These are phyloP conservation scores for Mionectes macconnelli DNA, from an alignment of 2,113 vertebrate species.

Conservation along the genomic window DNA sequence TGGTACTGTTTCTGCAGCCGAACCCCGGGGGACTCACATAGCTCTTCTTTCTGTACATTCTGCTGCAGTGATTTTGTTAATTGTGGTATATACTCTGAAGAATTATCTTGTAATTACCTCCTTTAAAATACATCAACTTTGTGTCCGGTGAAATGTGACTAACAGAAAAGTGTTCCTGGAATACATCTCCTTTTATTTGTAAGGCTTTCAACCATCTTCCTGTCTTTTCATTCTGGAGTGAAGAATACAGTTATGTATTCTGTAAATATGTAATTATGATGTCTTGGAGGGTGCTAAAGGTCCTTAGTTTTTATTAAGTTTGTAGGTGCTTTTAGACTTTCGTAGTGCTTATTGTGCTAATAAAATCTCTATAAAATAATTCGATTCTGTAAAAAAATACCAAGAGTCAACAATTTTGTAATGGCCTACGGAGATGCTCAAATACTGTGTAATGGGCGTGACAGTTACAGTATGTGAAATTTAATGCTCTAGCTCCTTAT, in stretches of 20 bases:
- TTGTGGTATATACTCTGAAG: not conserved
- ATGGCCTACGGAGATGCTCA: not conserved
- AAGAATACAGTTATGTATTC: not conserved
- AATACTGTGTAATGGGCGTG: conserved; percentile 50
- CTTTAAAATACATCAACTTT: not conserved
- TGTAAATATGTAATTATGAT: not conserved
- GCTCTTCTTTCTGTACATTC: not conserved
- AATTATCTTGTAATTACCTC: not conserved
- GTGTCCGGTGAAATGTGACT: not conserved
- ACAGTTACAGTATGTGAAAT: conserved; percentile 73
- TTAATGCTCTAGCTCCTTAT: conserved; percentile 82
- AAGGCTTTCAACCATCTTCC: not conserved
- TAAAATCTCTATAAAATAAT: conserved; percentile 21
- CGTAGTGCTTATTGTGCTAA: not conserved
- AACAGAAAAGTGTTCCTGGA: not conserved
- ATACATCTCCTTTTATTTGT: not conserved
- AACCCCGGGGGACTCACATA: not conserved
- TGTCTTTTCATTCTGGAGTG: not conserved
- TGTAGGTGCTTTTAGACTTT: not conserved
- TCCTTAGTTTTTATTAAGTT: not conserved
- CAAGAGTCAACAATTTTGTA: conserved; percentile 25
- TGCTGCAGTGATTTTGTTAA: not conserved
- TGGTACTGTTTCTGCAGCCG: not conserved
- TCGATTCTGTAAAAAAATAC: not conserved
- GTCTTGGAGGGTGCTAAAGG: not conserved